phyloP scores from a whole-genome alignment of 2,113 vertebrate genomes.

The Jaculus jaculus region DNA sequence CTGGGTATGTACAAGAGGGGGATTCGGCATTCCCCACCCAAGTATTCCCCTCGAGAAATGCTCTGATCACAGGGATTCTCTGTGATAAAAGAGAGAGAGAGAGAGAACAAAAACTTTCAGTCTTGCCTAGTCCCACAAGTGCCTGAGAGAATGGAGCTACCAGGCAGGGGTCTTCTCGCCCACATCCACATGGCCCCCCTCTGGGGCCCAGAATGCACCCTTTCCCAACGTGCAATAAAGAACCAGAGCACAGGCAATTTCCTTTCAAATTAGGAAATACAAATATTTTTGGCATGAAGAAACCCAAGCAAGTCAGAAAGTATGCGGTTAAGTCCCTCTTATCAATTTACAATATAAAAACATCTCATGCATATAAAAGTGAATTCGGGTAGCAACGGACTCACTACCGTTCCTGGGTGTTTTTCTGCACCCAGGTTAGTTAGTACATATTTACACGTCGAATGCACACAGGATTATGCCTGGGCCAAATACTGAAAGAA shows the following conservation, averaged over 20 bases:
- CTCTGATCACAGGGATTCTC: background rate
- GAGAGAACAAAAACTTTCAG: background rate
- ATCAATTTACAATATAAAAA: constrained; percentile 81
- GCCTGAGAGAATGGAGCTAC: background rate
- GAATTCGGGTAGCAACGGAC: constrained; percentile 60
- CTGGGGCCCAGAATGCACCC: background rate
- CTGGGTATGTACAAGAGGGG: background rate
- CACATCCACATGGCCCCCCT: background rate
- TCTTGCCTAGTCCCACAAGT: background rate
- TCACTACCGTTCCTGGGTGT: constrained; percentile 59
- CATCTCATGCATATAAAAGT: constrained; percentile 77
- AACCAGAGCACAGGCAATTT: constrained; percentile 51
- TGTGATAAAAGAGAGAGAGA: background rate
- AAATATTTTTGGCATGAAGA: constrained; percentile 67
- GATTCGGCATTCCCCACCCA: background rate
- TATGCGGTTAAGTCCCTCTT: constrained; percentile 64
- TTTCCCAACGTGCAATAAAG: constrained; percentile 39
- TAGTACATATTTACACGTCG: constrained; percentile 82
- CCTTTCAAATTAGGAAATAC: constrained; percentile 73
- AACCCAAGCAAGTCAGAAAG: constrained; percentile 51
- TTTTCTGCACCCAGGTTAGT: constrained; percentile 80
- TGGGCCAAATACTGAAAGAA: constrained; percentile 84
- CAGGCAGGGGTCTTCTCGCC: background rate
- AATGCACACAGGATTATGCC: constrained; percentile 82
- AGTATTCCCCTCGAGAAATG: background rate